phyloP scores from a whole-genome alignment of 2,888 invertebrate species.

The Odontocolon sp. region DNA sequence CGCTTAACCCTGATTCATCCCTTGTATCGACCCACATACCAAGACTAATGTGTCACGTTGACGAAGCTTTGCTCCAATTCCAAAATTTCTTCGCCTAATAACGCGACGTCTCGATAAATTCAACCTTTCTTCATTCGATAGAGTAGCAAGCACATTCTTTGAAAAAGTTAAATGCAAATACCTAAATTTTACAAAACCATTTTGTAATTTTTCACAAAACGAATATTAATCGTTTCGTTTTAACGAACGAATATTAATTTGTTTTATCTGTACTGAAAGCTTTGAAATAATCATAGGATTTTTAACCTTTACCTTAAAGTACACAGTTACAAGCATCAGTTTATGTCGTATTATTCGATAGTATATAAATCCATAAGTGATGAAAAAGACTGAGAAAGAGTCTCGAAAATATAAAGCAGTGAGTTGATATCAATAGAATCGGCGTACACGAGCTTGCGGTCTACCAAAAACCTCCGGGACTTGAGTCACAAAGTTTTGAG shows the following conservation, averaged over 20 bases:
- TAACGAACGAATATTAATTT: too few species aligned
- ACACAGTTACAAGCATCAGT: background rate
- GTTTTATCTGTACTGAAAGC: too few species aligned
- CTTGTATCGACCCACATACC: conserved; percentile 25
- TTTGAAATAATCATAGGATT: background rate
- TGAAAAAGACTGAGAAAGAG: conserved; percentile 19
- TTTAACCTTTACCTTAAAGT: background rate
- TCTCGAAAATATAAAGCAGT: conserved; percentile 3
- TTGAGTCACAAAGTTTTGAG: conserved; percentile 31
- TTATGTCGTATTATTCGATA: background rate
- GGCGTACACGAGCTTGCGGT: conserved; percentile 15
- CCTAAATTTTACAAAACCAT: too few species aligned
- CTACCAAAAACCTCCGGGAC: conserved; percentile 30
- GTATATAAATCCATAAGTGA: background rate
- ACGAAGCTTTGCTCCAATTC: conserved; percentile 2
- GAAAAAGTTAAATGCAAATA: too few species aligned
- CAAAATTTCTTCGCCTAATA: too few species aligned
- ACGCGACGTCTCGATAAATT: background rate
- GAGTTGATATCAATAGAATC: conserved; percentile 14
- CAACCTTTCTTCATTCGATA: background rate
- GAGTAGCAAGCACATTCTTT: background rate
- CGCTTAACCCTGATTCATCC: conserved; percentile 19
- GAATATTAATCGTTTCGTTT: too few species aligned
- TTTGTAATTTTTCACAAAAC: too few species aligned
- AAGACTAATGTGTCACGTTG: background rate